Evolutionary conservation across 2,113 vertebrate genomes (phyloP).

Genomic region (Tauraco erythrolophus): DNA sequence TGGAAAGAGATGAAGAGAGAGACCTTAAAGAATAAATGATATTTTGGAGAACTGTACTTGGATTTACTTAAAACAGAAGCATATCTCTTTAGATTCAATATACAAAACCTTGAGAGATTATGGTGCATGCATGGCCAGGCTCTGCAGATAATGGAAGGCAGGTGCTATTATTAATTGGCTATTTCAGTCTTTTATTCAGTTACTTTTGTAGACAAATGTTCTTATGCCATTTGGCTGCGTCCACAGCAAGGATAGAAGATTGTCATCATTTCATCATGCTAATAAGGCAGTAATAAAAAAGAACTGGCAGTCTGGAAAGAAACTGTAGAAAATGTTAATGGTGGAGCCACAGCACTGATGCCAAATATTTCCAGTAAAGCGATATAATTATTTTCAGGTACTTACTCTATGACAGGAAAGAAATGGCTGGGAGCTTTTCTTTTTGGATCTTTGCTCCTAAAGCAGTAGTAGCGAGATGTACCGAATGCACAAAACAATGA

Average conservation of each 20-base stretch:
- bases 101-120: background rate
- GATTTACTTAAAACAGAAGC: conserved; percentile 21
- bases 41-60: background rate
- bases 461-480: background rate
- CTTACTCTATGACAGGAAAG: conserved; percentile 36
- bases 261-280: conserved; percentile 51
- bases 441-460: conserved; percentile 19
- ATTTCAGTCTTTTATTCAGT: conserved; percentile 7
- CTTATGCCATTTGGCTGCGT: conserved; percentile 60
- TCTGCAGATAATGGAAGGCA: background rate
- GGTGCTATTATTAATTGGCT: conserved; percentile 35
- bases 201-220: conserved; percentile 24
- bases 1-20: conserved; percentile 14
- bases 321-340: conserved; percentile 45
- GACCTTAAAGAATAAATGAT: background rate
- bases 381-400: conserved; percentile 59
- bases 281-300: conserved; percentile 61
- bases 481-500: background rate
- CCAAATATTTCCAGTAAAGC: conserved; percentile 58
- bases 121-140: background rate
- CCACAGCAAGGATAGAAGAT: background rate
- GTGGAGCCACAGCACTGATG: background rate
- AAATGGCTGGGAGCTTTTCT: background rate
- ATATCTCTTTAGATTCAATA: background rate
- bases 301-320: conserved; percentile 51